Evolutionary conservation across 1,140 invertebrate genomes (phyloP).

Genomic region (Euwallacea fornicatus): DNA sequence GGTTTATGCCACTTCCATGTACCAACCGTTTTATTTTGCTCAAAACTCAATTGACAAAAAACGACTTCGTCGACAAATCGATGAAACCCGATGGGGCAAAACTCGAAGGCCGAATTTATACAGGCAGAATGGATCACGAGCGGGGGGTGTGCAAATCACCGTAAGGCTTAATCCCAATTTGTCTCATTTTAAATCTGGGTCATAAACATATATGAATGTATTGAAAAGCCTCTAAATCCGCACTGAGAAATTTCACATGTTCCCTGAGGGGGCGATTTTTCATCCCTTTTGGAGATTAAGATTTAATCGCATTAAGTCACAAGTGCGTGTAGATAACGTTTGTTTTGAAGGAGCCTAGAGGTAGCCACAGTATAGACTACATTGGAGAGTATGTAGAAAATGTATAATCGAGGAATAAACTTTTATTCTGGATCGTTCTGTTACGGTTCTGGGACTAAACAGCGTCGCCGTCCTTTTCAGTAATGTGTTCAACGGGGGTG

Average conservation of each 20-base stretch:
- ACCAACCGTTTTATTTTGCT: background rate
- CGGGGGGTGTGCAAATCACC: conserved; percentile 50
- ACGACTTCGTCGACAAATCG: background rate
- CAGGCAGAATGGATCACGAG: conserved; percentile 27
- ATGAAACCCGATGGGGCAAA: conserved; percentile 14
- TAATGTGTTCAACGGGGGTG: conserved; percentile 50
- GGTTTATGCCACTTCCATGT: too few relatives aligned
- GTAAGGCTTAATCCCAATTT: conserved; percentile 49
- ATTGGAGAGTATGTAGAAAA: too few relatives aligned
- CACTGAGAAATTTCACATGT: conserved; percentile 44
- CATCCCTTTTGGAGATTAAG: conserved; percentile 13
- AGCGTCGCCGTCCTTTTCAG: conserved; percentile 39
- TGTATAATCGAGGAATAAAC: background rate
- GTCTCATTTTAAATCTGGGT: conserved; percentile 51
- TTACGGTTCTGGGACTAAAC: conserved; percentile 31
- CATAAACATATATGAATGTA: conserved; percentile 43
- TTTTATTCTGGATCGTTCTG: background rate
- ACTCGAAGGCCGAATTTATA: conserved; percentile 21
- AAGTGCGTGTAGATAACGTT: background rate
- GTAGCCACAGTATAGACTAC: too few relatives aligned
- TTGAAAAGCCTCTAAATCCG: conserved; percentile 33
- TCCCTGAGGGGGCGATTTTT: conserved; percentile 12
- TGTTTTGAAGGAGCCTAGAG: too few relatives aligned
- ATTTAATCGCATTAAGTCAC: conserved; percentile 15
- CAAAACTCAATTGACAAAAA: background rate